A percentile compares a stretch with the other conserved stretches of the same genome.
Conservation (phyloP, 2,888 invertebrate species). For the Oxyscelio sp. region DNA sequence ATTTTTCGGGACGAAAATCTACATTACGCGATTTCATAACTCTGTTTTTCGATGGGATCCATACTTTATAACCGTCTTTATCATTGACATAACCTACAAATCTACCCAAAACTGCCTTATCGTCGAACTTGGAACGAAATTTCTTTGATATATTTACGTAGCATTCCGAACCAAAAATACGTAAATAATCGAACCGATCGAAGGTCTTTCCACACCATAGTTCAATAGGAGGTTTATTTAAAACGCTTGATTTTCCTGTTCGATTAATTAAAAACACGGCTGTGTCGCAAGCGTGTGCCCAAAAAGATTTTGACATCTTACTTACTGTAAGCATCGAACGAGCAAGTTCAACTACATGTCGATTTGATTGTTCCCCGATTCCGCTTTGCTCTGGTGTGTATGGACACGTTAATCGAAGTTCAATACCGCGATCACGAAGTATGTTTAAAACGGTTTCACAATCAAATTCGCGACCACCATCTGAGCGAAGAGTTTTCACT, state of each 20-base stretch:
- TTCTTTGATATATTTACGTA: slow-evolving; percentile 63
- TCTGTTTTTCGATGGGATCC: slow-evolving; percentile 55
- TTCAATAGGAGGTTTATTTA: slow-evolving; percentile 46
- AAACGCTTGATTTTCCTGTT: slow-evolving; percentile 45
- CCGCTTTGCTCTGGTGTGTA: slow-evolving; percentile 56
- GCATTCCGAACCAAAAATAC: too few relatives aligned
- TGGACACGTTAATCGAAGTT: slow-evolving; percentile 45
- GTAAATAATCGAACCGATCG: slow-evolving; percentile 60
- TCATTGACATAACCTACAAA: slow-evolving; percentile 42
- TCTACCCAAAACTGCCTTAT: slow-evolving; percentile 36
- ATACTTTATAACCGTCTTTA: too few relatives aligned
- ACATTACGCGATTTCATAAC: slow-evolving; percentile 52
- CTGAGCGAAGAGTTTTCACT: slow-evolving; percentile 76
- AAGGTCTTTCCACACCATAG: slow-evolving; percentile 55
- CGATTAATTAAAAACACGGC: slow-evolving; percentile 42
- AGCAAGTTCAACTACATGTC: slow-evolving; percentile 47
- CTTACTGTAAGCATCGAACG: slow-evolving; percentile 58
- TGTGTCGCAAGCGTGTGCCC: slow-evolving; percentile 58
- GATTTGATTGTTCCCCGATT: slow-evolving; percentile 46
- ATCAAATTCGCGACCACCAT: too few relatives aligned
- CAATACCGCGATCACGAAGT: slow-evolving; percentile 32
- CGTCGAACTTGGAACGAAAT: slow-evolving; percentile 54
- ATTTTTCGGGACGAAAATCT: slow-evolving; percentile 60
- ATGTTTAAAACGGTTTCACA: slow-evolving; percentile 27
- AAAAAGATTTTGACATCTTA: slow-evolving; percentile 35